Base-by-base conservation (phyloP, 2,797 vertebrate genomes). In the Rousettus madagascariensis region DNA sequence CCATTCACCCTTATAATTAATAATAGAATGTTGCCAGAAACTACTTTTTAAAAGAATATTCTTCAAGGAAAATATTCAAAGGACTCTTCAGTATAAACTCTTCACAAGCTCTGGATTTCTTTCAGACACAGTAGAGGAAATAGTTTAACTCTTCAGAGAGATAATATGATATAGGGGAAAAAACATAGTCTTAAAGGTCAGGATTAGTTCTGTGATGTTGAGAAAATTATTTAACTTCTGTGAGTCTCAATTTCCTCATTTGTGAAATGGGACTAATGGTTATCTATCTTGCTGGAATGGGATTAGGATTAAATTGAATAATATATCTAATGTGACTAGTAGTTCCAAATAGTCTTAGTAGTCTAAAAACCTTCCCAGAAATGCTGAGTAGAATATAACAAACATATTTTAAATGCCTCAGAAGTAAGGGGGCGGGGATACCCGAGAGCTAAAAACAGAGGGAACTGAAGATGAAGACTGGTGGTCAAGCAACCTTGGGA, bases 1-100 rank as follows among this genome's bases (percentile, higher is more conserved):
- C 68, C 69, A 83, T 53, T 96, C 80, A 95, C 88, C 86, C 74
- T 96, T 94, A 89, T 96, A 97, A 95, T 95, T 96, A 96, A 92
- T 92, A 83, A 79, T 95, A 94, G 77, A 95, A 69, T 5, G 49
- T 74, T 33, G 55, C 95, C 96, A 95, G 86, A 74, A 91, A 69
- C 13, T 69, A 5, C 38, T 86, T 59, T 65, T 89, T 74, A 16
- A 63, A 77, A 94, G 63, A 85, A 59, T 78, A 80, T 57, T 94
- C 46, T 95, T 95, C 78, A 95, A 95, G 68, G 88, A 94, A 94
- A 92, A 28, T 74, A 93, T 94, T 96, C 65, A 96, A 71, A 96
- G 80, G 26, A 72, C 19, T 83, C 41, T 12, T 59, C 30, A 22
- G 46, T 41, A 20, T 69, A 94, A 92, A 92, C 72, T 87, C 30